Percentiles rank a stretch among this genome's conserved stretches.
phyloP scores from a whole-genome alignment of 2,797 vertebrate genomes.

The Pangasius macronema region DNA sequence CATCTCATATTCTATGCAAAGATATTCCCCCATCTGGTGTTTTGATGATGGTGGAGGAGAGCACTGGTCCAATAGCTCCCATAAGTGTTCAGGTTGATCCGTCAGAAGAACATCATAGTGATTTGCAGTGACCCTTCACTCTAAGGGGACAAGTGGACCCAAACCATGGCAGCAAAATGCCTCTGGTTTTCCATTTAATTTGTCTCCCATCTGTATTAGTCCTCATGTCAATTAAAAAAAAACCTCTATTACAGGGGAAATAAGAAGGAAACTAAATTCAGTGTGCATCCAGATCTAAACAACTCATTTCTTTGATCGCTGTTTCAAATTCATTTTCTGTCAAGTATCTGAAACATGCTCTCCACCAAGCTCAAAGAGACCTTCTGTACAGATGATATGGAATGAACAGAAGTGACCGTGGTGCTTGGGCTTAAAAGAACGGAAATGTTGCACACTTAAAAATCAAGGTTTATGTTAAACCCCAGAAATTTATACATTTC shows the following conservation, averaged over 20 bases:
- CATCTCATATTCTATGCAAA: background rate
- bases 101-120: background rate
- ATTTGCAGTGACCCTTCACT: background rate
- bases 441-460: conserved; percentile 31
- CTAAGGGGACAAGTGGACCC: background rate
- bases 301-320: conserved; percentile 10
- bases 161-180: background rate
- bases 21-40: background rate
- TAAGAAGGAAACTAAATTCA: background rate
- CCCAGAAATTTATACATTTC: conserved; percentile 45
- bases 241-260: background rate
- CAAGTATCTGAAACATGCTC: conserved; percentile 22
- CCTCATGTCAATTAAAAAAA: background rate
- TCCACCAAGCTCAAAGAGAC: background rate
- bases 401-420: background rate
- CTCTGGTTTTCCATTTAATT: background rate
- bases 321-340: conserved; percentile 10
- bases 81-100: background rate
- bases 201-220: background rate
- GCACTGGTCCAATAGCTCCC: background rate
- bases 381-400: background rate
- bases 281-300: background rate
- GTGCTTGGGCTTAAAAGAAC: conserved; percentile 2
- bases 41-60: background rate
- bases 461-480: conserved; percentile 33